These are phyloP conservation scores for Panurus biarmicus DNA, from an alignment of 2,113 vertebrate genomes.

Conservation along the genomic window DNA sequence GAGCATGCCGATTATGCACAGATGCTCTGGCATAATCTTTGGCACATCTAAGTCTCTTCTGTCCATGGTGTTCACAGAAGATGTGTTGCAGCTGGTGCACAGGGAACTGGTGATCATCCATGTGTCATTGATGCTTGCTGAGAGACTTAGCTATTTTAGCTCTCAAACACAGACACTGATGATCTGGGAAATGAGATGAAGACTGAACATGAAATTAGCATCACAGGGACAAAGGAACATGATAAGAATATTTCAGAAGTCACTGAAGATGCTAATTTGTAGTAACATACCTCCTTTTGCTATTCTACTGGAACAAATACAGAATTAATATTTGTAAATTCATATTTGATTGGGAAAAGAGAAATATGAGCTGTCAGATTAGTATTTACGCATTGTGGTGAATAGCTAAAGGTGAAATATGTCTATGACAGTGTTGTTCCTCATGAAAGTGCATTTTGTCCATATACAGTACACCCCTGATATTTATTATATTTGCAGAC, in stretches of 20 bases:
- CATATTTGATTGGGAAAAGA: background rate
- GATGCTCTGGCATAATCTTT: background rate
- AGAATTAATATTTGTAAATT: background rate
- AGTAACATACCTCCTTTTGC: background rate
- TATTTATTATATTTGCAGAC: background rate
- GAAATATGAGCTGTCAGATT: background rate
- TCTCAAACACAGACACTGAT: background rate
- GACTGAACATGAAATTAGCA: background rate
- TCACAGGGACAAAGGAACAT: background rate
- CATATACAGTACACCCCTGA: background rate
- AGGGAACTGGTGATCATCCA: background rate
- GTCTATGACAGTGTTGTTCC: background rate
- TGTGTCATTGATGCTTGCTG: background rate
- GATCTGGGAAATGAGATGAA: background rate
- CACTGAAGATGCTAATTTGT: background rate
- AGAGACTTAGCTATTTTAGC: background rate
- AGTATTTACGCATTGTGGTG: background rate
- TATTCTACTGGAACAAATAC: background rate
- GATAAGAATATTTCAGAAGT: constrained; percentile 2
- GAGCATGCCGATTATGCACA: background rate
- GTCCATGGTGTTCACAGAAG: background rate
- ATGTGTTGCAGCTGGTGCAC: background rate
- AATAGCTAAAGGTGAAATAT: background rate
- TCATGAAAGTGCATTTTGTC: background rate
- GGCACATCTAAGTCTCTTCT: background rate